Evolutionary conservation across 2,113 vertebrate genomes (phyloP), one percentile per base, ranked within the genome.

Genomic region (Brachypteracias leptosomus): DNA sequence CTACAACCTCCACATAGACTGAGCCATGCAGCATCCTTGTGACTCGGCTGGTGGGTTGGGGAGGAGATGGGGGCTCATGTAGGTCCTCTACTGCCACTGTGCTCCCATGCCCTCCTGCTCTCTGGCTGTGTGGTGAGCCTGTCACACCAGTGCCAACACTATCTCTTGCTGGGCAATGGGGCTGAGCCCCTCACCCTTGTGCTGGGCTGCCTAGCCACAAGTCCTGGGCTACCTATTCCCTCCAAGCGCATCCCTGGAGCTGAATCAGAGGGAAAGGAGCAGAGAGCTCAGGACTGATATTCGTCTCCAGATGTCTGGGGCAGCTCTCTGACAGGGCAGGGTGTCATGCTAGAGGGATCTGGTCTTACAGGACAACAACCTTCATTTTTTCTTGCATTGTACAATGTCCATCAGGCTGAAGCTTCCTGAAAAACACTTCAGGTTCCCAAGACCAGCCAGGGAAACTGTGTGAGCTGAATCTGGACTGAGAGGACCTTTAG

Each of bases 11-110:
- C 47, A 13, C 5, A 0, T 25, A 57, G 11, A 10, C 49, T 44
- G 46, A 89, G 21, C 31, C 15, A 8, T 18, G 46, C n/a, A 62
- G 31, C 28, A 31, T 40, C 78, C 29, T 44, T 42, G 19, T 33
- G 62, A 62, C 1, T 0, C 3, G 1, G 58, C 24, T 2, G 1
- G 26, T n/a, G 54, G 33, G 22, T 6, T 72, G 35, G 17, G 67
- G 26, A 86, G 55, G 47, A 61, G 21, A 68, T 7, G 19, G 19
- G 12, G 4, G 4, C 18, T 78, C n/a, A 19, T 29, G 42, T 61
- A 82, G 51, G 36, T 46, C 10, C 17, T 73, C 63, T 58, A 25
- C 51, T 66, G 40, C 82, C 84, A 61, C 57, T 75, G 57, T 52
- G 38, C 21, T 63, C 18, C 35, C 44, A 19, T n/a, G 35, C 70